These are phyloP conservation scores for Andrena minutula DNA, from an alignment of 2,888 invertebrate genomes.

Conservation along the genomic window DNA sequence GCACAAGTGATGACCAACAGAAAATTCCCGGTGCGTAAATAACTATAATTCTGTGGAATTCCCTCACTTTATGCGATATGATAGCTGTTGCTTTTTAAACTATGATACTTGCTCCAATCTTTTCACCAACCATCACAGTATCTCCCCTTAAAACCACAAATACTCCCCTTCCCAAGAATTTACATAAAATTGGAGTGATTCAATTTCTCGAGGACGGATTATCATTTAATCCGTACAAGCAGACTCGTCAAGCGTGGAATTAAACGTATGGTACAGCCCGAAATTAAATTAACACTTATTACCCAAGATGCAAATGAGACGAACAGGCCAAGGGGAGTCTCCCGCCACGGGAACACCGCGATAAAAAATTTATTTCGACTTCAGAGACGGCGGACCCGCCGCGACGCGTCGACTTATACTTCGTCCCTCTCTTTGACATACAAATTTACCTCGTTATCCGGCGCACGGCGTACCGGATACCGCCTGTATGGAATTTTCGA, in stretches of 20 bases:
- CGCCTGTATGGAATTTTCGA: conserved; percentile 56
- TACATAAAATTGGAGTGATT: background rate
- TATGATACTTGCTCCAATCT: too few species aligned
- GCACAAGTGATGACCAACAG: background rate
- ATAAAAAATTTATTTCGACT: conserved; percentile 66
- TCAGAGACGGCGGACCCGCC: conserved; percentile 51
- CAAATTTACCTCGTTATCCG: conserved; percentile 71
- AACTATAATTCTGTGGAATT: too few species aligned
- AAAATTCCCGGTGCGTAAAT: background rate
- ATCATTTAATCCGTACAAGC: background rate
- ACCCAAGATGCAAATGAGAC: conserved; percentile 39
- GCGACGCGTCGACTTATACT: conserved; percentile 44
- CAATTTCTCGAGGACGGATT: conserved; percentile 10
- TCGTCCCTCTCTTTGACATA: conserved; percentile 40
- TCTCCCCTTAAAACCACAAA: background rate
- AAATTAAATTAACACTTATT: conserved; percentile 61
- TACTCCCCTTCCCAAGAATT: background rate
- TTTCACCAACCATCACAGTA: too few species aligned
- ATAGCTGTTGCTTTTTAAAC: too few species aligned
- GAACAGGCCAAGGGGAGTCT: background rate
- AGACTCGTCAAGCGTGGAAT: background rate
- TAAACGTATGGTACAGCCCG: conserved; percentile 2
- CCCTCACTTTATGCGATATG: too few species aligned
- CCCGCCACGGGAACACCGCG: conserved; percentile 15
- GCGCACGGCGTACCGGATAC: conserved; percentile 37